These are phyloP conservation scores for Urocolius indicus DNA, from an alignment of 2,113 vertebrate species.

Conservation along the genomic window DNA sequence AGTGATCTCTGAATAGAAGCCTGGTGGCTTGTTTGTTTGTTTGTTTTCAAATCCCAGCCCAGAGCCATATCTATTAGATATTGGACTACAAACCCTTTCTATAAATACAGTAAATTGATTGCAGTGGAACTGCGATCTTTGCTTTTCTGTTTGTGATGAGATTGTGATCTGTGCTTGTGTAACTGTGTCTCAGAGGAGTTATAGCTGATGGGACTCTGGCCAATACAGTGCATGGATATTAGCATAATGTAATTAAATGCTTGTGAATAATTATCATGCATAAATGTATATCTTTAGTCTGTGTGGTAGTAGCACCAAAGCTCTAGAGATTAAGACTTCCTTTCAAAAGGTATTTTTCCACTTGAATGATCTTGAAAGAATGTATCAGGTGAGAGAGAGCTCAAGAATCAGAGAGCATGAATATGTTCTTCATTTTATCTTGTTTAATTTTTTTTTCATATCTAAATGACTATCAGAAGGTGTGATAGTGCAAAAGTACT, in stretches of 20 bases:
- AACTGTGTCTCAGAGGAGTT: neutral
- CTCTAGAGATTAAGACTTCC: neutral
- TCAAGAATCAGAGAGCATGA: neutral
- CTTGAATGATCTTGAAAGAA: neutral
- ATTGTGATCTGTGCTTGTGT: too few relatives aligned
- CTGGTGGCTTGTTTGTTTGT: neutral
- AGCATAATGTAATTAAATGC: neutral
- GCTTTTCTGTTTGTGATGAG: too few relatives aligned
- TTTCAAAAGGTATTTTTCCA: neutral
- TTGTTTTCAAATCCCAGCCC: neutral
- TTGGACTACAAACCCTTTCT: neutral
- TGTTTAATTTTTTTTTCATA: neutral
- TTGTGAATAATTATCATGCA: neutral
- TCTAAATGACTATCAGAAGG: neutral
- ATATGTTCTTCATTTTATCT: neutral
- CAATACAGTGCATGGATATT: neutral
- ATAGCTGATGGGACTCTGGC: neutral
- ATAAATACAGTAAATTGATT: neutral
- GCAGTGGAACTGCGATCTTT: too few relatives aligned
- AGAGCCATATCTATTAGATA: neutral
- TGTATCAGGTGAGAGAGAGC: neutral
- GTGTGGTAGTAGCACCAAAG: neutral
- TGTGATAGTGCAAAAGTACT: neutral
- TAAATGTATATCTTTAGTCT: neutral
- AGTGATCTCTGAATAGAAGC: neutral